Conservation (phyloP, 2,797 vertebrate genomes). For the Vireo griseus region DNA sequence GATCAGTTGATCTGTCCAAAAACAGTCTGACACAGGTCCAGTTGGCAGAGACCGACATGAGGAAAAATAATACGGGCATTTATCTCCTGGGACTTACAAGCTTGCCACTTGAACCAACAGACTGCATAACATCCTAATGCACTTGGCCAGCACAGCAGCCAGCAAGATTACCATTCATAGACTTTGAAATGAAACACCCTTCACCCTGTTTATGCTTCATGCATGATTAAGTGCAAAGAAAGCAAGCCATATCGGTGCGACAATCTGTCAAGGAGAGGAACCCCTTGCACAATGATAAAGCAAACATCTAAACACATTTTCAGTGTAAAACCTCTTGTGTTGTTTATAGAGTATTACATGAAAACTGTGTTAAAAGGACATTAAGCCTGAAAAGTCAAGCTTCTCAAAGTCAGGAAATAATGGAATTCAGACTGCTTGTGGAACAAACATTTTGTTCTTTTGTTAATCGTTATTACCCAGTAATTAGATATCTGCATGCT, state of each 20-base stretch:
- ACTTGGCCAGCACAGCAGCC: conserved; percentile 22
- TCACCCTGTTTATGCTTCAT: conserved; percentile 52
- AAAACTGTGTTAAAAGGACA: conserved; percentile 5
- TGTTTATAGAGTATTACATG: background rate
- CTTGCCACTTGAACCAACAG: conserved; percentile 8
- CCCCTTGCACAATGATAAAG: conserved; percentile 8
- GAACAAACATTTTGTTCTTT: background rate
- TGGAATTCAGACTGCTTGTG: background rate
- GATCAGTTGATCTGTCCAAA: background rate
- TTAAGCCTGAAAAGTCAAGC: background rate
- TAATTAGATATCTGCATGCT: background rate
- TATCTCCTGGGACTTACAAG: conserved; percentile 4
- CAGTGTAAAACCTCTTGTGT: background rate
- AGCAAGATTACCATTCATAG: conserved; percentile 35
- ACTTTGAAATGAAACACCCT: conserved; percentile 58
- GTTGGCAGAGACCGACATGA: background rate
- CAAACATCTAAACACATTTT: conserved; percentile 7
- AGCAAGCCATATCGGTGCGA: background rate
- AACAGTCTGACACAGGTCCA: background rate
- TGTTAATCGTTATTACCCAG: background rate
- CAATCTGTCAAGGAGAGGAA: conserved; percentile 52
- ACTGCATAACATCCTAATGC: conserved; percentile 12
- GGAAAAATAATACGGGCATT: background rate
- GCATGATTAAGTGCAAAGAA: conserved; percentile 47
- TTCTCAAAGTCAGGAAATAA: background rate